These are phyloP conservation scores for Drosophila acutilabella DNA, from an alignment of 2,888 invertebrate species.

Conservation along the genomic window DNA sequence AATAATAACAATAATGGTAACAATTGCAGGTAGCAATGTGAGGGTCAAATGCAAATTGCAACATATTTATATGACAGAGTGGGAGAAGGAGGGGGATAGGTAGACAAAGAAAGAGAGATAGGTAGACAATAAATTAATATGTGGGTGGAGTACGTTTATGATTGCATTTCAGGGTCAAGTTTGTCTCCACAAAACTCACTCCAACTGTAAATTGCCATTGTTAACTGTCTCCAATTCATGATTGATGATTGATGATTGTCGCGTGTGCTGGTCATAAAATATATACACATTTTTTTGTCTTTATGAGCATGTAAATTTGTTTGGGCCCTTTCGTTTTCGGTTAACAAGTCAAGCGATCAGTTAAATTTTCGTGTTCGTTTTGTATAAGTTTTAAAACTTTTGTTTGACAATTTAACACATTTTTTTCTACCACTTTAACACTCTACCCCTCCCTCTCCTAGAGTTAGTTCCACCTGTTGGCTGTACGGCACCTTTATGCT, in stretches of 20 bases:
- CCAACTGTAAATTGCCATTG: conserved; percentile 50
- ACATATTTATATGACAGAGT: conserved; percentile 42
- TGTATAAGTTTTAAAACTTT: conserved; percentile 50
- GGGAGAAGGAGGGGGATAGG: not conserved
- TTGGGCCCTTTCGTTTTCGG: conserved; percentile 69
- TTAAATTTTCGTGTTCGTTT: conserved; percentile 15
- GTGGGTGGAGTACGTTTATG: conserved; percentile 35
- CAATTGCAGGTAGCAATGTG: conserved; percentile 50
- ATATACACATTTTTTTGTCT: not conserved
- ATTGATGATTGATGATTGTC: conserved; percentile 76
- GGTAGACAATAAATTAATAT: conserved; percentile 26
- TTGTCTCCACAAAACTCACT: conserved; percentile 28
- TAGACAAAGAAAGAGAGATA: not conserved
- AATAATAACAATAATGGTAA: conserved; percentile 27
- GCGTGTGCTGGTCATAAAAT: conserved; percentile 47
- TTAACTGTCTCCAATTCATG: conserved; percentile 41
- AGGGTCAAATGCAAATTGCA: conserved; percentile 79
- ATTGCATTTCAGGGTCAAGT: conserved; percentile 61
- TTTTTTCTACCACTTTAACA: conserved; percentile 36
- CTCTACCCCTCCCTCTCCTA: not conserved
- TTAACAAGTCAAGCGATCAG: conserved; percentile 4
- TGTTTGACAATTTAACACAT: conserved; percentile 72
- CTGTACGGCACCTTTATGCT: conserved; percentile 39
- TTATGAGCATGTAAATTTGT: conserved; percentile 61
- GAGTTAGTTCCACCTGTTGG: not conserved